Percentiles rank a stretch among this genome's conserved stretches.
phyloP scores from a whole-genome alignment of 1,140 invertebrate genomes.

The Nasonia vitripennis region DNA sequence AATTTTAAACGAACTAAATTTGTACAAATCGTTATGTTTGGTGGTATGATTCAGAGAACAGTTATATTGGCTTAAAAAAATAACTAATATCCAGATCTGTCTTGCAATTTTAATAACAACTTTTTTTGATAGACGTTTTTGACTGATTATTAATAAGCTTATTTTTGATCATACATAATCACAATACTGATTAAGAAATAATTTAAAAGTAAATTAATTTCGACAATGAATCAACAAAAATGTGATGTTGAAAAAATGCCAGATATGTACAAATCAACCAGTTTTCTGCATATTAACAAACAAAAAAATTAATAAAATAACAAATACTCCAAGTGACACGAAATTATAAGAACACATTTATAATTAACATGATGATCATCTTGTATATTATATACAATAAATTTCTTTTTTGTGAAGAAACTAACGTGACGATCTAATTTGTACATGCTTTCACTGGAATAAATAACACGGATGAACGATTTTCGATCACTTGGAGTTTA shows the following conservation, averaged over 20 bases:
- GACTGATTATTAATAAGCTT: neutral
- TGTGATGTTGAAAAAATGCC: neutral
- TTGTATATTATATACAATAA: slow-evolving; percentile 3
- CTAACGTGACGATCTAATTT: neutral
- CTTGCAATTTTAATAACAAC: neutral
- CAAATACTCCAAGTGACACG: slow-evolving; percentile 35
- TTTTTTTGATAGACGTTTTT: neutral
- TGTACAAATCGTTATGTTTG: no score
- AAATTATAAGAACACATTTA: slow-evolving; percentile 37
- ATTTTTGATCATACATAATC: neutral
- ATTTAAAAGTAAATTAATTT: slow-evolving; percentile 7
- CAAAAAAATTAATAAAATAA: slow-evolving; percentile 39
- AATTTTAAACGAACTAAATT: neutral
- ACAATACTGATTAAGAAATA: slow-evolving; percentile 25
- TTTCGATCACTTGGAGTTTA: slow-evolving; percentile 42
- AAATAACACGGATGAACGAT: slow-evolving; percentile 42
- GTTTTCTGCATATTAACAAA: slow-evolving; percentile 31
- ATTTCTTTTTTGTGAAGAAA: neutral
- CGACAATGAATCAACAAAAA: neutral
- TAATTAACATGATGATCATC: slow-evolving; percentile 38
- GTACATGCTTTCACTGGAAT: slow-evolving; percentile 15
- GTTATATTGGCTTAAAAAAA: neutral
- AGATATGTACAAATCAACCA: neutral
- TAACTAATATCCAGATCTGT: neutral
- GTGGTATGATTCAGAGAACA: neutral